Conservation (phyloP, 2,113 vertebrate species). For the Protobothrops mucrosquamatus region DNA sequence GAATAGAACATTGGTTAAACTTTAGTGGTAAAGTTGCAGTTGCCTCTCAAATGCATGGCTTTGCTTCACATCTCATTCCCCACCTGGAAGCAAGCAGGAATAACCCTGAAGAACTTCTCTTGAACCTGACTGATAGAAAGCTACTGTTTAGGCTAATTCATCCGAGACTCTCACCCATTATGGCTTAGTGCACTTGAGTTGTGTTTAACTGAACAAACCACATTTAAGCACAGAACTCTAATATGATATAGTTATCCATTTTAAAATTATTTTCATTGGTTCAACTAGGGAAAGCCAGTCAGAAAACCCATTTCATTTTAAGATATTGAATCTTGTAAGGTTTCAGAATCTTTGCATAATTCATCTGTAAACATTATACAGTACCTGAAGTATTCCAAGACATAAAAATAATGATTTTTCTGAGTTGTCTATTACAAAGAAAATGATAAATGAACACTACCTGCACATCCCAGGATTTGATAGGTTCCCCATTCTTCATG, state of each 20-base stretch:
- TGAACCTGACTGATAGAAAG: not conserved
- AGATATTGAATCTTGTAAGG: not conserved
- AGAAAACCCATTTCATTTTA: not conserved
- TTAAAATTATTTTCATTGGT: not conserved
- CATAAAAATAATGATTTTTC: not conserved
- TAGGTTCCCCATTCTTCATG: not conserved
- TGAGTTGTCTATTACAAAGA: not conserved
- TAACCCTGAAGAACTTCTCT: not conserved
- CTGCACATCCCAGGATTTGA: constrained; percentile 49
- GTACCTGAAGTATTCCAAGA: not conserved
- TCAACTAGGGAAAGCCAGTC: not conserved
- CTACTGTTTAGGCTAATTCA: not conserved
- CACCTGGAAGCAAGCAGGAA: not conserved
- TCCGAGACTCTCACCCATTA: too few species aligned
- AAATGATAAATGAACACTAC: constrained; percentile 18
- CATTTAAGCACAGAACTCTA: not conserved
- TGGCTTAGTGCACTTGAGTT: too few species aligned
- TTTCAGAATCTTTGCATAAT: not conserved
- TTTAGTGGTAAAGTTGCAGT: not conserved
- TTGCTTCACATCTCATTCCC: not conserved
- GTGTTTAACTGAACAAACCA: not conserved
- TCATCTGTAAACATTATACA: not conserved
- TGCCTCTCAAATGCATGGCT: not conserved
- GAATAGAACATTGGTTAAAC: not conserved
- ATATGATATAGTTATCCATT: not conserved